Evolutionary conservation across 2,797 vertebrate species (phyloP), one percentile per base, ranked within the genome.

Genomic region (Novumbra hubbsi): DNA sequence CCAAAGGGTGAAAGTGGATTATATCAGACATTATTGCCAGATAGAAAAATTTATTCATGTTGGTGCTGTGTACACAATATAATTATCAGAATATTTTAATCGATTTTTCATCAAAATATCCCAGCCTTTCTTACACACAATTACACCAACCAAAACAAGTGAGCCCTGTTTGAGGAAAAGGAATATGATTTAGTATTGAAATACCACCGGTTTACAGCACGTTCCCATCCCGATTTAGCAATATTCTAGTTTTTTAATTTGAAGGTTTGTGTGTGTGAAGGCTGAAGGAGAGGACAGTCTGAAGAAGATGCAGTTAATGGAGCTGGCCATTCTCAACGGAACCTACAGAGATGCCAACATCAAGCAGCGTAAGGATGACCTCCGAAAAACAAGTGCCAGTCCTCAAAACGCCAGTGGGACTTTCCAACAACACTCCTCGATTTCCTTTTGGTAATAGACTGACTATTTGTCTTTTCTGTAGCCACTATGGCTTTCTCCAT

Each of bases 301-400:
- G 94, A 99, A 99, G 92, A 99, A 99, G 91, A 98, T 99, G 97
- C 98, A 99, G 90, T 90, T 99, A 91, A 99, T 99, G 98, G 98
- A 99, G 91, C 94, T 99, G 78, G 98, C 98, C 77, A 99, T 99
- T 88, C 94, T 99, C 88, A 99, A 99, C 32, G 98, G 98, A 92
- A 99, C 98, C 77, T 99, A 99, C 94, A 95, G 98, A 94, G 98
- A 99, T 74, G 97, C 97, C 94, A 99, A 98, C 94, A 93, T 98
- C 91, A 99, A 98, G 96, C 98, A 95, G 92, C 94, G 98, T 99
- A 98, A 99, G 97, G 84, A 88, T 83, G 86, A 89, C 55, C 24
- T 24, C 55, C 4, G 8, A 11, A 60, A 17, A 24, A 60, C 11
- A n/a, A n/a, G 55, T 12, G 21, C 11, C n/a, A n/a, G 3, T 60